Percentiles rank a stretch among this genome's conserved stretches.
Conservation (phyloP, 2,888 invertebrate genomes). For the Lepidochrysops patricia region DNA sequence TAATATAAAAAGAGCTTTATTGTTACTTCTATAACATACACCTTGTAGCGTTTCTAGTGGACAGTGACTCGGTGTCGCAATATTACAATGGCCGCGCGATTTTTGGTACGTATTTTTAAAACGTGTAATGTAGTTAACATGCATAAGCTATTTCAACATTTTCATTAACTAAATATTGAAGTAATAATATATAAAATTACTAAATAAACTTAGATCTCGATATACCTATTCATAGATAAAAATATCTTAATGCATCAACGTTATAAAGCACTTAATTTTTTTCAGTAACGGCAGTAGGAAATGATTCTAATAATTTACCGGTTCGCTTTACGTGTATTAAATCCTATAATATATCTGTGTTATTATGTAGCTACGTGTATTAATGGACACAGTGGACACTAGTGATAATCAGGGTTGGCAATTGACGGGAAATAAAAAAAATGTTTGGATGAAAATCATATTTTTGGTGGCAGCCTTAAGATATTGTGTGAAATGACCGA, state of each 20-base stretch:
- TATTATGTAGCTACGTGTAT: constrained; percentile 7
- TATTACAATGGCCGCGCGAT: constrained; percentile 60
- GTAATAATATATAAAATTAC: no score
- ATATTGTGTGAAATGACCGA: neutral
- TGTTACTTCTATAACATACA: constrained; percentile 70
- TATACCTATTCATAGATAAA: neutral
- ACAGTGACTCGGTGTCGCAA: constrained; percentile 38
- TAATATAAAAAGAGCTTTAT: constrained; percentile 71
- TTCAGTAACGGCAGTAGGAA: constrained; percentile 1
- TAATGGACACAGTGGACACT: constrained; percentile 3
- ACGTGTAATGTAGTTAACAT: neutral
- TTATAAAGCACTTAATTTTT: constrained; percentile 3
- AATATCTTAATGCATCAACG: neutral
- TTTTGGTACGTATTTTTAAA: constrained; percentile 58
- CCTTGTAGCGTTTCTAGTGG: constrained; percentile 48
- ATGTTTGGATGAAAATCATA: neutral
- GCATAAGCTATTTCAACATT: no score
- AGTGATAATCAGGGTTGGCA: neutral
- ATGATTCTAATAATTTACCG: constrained; percentile 6
- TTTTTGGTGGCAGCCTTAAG: neutral
- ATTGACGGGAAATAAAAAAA: neutral
- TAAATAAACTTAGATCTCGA: neutral
- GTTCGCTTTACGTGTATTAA: constrained; percentile 5
- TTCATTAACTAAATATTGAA: no score
- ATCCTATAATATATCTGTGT: constrained; percentile 9